These are phyloP conservation scores for Craniophora ligustri DNA, from an alignment of 2,888 invertebrate species.

Conservation along the genomic window DNA sequence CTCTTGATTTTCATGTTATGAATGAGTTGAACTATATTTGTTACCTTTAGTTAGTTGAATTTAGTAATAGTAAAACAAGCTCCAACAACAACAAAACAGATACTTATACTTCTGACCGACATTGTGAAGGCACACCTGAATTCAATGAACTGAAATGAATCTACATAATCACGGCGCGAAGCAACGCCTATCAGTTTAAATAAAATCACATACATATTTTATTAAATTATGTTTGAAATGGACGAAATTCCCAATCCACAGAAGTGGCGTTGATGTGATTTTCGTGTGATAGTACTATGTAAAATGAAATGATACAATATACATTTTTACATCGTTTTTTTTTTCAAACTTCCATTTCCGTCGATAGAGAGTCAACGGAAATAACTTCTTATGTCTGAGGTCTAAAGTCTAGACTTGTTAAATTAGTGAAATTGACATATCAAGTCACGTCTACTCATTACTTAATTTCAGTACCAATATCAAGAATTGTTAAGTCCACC, in stretches of 20 bases:
- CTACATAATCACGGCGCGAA: conserved; percentile 40
- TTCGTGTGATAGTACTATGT: neutral
- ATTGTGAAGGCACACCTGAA: conserved; percentile 43
- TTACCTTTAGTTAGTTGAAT: no score
- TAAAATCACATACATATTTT: conserved; percentile 34
- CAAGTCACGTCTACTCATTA: neutral
- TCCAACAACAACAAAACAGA: conserved; percentile 23
- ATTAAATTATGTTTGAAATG: conserved; percentile 13
- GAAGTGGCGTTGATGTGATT: conserved; percentile 4
- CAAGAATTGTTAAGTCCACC: conserved; percentile 1
- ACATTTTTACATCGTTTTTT: conserved; percentile 8
- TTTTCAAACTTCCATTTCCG: conserved; percentile 9
- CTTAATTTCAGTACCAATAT: neutral
- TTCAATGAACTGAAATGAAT: conserved; percentile 58
- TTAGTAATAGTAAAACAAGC: neutral
- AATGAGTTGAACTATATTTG: no score
- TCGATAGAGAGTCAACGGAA: no score
- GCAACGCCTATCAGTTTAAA: conserved; percentile 37
- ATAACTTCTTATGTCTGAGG: neutral
- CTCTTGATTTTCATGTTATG: no score
- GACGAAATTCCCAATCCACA: conserved; percentile 15
- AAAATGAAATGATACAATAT: neutral
- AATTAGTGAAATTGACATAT: conserved; percentile 8
- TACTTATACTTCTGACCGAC: conserved; percentile 30
- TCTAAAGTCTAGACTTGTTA: neutral